Base-by-base conservation (phyloP, 2,797 vertebrate species). In the Cetoscarus ocellatus region DNA sequence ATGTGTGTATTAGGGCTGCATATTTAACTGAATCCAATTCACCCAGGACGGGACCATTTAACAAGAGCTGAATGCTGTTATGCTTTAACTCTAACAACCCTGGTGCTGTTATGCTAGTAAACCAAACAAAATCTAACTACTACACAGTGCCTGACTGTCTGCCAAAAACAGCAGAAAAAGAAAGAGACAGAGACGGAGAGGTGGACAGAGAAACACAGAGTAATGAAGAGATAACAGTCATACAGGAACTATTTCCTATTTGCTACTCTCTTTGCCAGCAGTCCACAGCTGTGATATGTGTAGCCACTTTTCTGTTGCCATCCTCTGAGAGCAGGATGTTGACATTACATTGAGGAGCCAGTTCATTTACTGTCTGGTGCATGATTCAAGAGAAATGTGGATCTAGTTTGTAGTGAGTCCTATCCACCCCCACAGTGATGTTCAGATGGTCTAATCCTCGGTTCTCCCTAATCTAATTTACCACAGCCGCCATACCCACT, bases 401-500 rank as follows among this genome's bases (percentile, higher is more conserved):
- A 79, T 99, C 98, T 45, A 99, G 95, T 86, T 99, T 99, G 93
- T 99, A 99, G 13, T 99, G 95, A 0, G 98, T 99, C 34, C 98
- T 98, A 5, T 99, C 98, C 55, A 99, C 98, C 17, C 97, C 98
- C 50, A 99, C 97, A 0, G 98, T 97, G 88, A 99, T 90, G 13
- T 97, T 91, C 88, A 99, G 93, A 63, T 83, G 95, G 61, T 98
- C 96, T 61, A 98, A 86, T 15, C 96, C 95, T 67, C 97, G 92
- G 94, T 99, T 99, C 92, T 99, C 97, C 36, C 97, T 87, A 84
- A 99, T 99, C 92, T 99, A 99, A 77, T 99, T 98, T 10, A 98
- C 98, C 17, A 99, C 94, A 0, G 97, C 98, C 0, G 98, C 98
- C 98, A 99, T 98, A 69, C 98, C 98, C 0, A 98, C 98, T 0